phyloP scores from a whole-genome alignment of 1,140 invertebrate species.

The Tyrophagus putrescentiae region DNA sequence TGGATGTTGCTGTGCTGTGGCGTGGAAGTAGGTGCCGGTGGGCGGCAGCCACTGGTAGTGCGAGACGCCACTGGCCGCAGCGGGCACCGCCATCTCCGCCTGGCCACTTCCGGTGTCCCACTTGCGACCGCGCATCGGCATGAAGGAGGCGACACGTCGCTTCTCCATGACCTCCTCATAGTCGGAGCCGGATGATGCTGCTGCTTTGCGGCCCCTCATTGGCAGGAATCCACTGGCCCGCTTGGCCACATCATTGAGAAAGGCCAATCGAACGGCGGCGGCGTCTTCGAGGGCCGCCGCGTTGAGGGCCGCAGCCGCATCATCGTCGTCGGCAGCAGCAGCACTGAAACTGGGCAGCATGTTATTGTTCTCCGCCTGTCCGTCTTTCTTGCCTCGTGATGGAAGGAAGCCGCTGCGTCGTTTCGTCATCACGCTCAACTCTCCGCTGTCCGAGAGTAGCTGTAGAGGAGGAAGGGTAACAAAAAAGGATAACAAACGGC shows the following conservation, averaged over 20 bases:
- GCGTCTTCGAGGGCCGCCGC: too few relatives aligned
- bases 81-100: background rate
- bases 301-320: too few relatives aligned
- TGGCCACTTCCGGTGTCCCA: background rate
- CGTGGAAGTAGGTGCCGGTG: background rate
- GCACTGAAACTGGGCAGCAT: too few relatives aligned
- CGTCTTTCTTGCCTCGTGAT: background rate
- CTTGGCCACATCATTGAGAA: constrained; percentile 1
- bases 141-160: background rate
- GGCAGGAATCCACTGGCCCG: constrained; percentile 15
- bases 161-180: constrained; percentile 8
- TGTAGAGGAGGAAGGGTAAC: too few relatives aligned
- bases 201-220: constrained; percentile 13
- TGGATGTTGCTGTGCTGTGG: too few relatives aligned
- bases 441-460: background rate
- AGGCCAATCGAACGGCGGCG: too few relatives aligned
- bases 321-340: too few relatives aligned
- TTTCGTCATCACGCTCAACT: background rate
- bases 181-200: background rate
- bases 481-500: too few relatives aligned
- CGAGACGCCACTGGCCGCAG: background rate
- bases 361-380: too few relatives aligned
- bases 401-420: background rate
- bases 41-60: background rate
- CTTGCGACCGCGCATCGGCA: constrained; percentile 17